Conservation (phyloP, 2,113 vertebrate genomes). For the Nestor notabilis region DNA sequence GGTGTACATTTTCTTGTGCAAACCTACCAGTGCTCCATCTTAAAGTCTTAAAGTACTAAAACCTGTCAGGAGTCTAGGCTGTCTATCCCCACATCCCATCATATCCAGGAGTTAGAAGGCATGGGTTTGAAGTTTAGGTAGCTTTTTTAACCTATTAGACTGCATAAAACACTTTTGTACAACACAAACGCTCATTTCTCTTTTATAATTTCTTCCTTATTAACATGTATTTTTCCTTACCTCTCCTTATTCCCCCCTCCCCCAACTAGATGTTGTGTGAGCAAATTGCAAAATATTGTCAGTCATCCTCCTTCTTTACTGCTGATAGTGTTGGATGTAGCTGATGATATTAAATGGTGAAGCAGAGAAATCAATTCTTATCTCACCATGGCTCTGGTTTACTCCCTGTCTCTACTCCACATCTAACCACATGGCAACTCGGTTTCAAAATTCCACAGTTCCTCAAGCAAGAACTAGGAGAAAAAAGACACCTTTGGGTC, state of each 20-base stretch:
- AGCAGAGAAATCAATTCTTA: neutral
- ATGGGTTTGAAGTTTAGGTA: neutral
- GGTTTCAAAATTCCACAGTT: conserved; percentile 16
- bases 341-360: neutral
- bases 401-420: neutral
- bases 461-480: conserved; percentile 75
- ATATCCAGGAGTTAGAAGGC: neutral
- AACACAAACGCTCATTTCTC: neutral
- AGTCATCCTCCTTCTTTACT: neutral
- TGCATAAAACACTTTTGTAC: neutral
- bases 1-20: neutral
- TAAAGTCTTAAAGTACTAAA: neutral
- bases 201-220: neutral
- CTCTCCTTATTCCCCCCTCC: neutral
- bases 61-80: neutral
- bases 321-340: neutral
- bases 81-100: neutral
- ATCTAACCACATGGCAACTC: neutral
- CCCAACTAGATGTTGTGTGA: neutral
- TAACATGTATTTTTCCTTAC: neutral
- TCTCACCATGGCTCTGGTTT: neutral
- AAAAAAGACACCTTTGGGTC: conserved; percentile 76
- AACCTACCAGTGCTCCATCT: neutral
- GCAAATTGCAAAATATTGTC: neutral
- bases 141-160: neutral